Base-by-base conservation (phyloP, 2,797 vertebrate genomes). In the Peromyscus melanophrys region DNA sequence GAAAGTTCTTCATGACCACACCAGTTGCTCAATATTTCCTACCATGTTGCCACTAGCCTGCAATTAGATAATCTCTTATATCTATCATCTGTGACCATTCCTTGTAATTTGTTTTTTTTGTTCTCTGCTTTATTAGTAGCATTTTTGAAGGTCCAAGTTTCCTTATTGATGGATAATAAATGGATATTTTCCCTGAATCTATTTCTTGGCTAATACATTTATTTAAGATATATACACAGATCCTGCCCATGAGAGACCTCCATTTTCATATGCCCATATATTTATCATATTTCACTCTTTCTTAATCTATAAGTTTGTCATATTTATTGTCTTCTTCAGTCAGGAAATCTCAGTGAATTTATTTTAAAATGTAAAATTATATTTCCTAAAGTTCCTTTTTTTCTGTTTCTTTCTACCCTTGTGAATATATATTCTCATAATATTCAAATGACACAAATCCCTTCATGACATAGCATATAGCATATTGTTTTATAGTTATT, bases 401-500 rank as follows among this genome's bases (percentile, higher is more conserved):
- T 81, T 19, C 16, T 91, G 14, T 92, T 97, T 92, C 52, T 85
- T 90, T 63, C 27, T 21, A 84, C 17, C n/a, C 85, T 34, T 90
- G 12, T 95, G 34, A 87, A 14, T 17, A 43, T 59, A 77, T 52
- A 37, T 49, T 96, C 59, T 83, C 80, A 81, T 81, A 88, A 92
- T 78, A 92, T 61, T 77, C 65, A 93, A 92, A 85, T 90, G 19
- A 25, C 1, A 57, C 90, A 89, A 97, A 94, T 89, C 21, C 19
- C 12, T 75, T 61, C 4, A 84, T 94, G 69, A 71, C 37, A 40
- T 69, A 67, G 21, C 43, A 73, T 83, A 94, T 91, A 31, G 86
- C 43, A 85, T 92, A 95, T 12, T 94, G 65, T 94, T 97, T 96
- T 90, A 95, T 69, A 94, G 87, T 96, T 87, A 94, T 94, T 94